A percentile compares a stretch with the other conserved stretches of the same genome.
These are phyloP conservation scores for Leucozona laternaria DNA, from an alignment of 2,888 invertebrate genomes.

Conservation along the genomic window DNA sequence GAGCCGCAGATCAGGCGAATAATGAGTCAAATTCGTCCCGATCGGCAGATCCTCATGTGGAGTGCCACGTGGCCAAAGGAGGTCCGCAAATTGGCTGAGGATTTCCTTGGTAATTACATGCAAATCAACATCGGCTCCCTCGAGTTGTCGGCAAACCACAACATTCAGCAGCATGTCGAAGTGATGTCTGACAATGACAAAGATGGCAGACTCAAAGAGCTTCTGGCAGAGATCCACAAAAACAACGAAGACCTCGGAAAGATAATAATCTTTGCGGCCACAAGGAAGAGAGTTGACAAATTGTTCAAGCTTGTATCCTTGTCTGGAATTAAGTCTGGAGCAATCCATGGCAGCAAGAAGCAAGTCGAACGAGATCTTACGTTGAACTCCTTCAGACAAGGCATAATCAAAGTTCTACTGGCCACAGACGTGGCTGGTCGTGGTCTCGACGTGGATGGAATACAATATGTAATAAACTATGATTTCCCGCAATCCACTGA, in stretches of 20 bases:
- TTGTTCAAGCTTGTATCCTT: constrained; percentile 91
- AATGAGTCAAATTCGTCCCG: constrained; percentile 95
- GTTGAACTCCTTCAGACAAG: constrained; percentile 92
- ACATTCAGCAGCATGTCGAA: constrained; percentile 92
- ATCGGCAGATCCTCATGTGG: constrained; percentile 98
- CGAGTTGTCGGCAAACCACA: constrained; percentile 92
- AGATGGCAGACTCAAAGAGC: constrained; percentile 83
- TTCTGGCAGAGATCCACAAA: constrained; percentile 86
- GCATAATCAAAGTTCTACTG: constrained; percentile 93
- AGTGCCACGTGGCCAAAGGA: constrained; percentile 99
- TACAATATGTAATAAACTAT: constrained; percentile 97
- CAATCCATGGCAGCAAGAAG: constrained; percentile 97
- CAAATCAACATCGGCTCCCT: constrained; percentile 95
- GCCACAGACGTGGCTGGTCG: constrained; percentile 98
- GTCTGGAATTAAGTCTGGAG: constrained; percentile 91
- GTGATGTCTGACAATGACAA: constrained; percentile 89
- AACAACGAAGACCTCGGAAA: constrained; percentile 93
- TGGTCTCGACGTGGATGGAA: constrained; percentile 97
- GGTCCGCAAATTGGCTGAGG: constrained; percentile 94
- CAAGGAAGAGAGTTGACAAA: constrained; percentile 96
- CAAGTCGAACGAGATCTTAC: constrained; percentile 97
- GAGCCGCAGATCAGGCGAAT: constrained; percentile 98
- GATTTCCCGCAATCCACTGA: constrained; percentile 97
- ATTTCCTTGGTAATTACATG: constrained; percentile 94
- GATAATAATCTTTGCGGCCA: constrained; percentile 97